A percentile compares a stretch with the other conserved stretches of the same genome.
Evolutionary conservation across 2,797 vertebrate species (phyloP).

Genomic region (Aeoliscus strigatus): DNA sequence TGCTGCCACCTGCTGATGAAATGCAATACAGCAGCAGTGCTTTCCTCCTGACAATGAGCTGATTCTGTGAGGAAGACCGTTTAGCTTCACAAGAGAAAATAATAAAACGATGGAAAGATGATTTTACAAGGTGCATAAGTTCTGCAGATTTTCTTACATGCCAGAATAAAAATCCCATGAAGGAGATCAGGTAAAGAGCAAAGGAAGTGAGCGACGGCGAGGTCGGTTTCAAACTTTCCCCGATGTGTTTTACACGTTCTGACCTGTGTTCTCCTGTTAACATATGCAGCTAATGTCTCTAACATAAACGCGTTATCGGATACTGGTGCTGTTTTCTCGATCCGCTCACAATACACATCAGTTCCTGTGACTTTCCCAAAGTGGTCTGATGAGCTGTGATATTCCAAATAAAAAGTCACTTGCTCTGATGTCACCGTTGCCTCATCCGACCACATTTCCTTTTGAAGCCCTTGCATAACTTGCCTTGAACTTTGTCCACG

Average conservation of each 20-base stretch:
- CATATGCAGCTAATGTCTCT: constrained; percentile 22
- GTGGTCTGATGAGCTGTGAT: constrained; percentile 57
- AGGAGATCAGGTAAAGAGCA: constrained; percentile 12
- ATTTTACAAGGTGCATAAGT: constrained; percentile 30
- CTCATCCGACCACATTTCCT: constrained; percentile 57
- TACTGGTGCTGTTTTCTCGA: constrained; percentile 13
- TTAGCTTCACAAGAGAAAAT: constrained; percentile 26
- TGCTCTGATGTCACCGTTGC: constrained; percentile 66
- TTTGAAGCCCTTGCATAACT: constrained; percentile 49
- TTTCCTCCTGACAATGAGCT: constrained; percentile 29
- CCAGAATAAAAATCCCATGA: constrained; percentile 4
- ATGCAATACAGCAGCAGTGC: constrained; percentile 6
- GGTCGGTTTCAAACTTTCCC: constrained; percentile 7
- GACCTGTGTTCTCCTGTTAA: constrained; percentile 6
- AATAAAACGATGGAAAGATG: constrained; percentile 20
- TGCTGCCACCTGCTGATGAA: constrained; percentile 68
- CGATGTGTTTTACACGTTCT: constrained; percentile 28
- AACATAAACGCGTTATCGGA: constrained; percentile 19
- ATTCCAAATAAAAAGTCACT: constrained; percentile 61
- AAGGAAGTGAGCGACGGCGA: constrained; percentile 4
- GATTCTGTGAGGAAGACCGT: constrained; percentile 26
- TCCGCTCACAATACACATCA: constrained; percentile 15
- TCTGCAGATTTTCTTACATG: constrained; percentile 13
- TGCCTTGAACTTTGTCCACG: constrained; percentile 52
- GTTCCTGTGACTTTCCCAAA: constrained; percentile 23